Conservation (phyloP, 1,140 invertebrate genomes). For the Brachionus manjavacas region DNA sequence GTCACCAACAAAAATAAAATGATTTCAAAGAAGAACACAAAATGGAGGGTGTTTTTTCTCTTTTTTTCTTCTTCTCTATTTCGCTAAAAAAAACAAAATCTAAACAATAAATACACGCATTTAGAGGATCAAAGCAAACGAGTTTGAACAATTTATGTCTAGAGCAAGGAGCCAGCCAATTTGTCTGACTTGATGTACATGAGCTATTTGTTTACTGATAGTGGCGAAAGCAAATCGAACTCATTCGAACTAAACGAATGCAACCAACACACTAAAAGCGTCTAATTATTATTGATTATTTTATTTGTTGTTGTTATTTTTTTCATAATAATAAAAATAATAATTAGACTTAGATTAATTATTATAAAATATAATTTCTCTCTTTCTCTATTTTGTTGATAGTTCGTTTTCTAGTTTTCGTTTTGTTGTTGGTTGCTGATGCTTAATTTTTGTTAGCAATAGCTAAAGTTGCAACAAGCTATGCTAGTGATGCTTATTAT, state of each 20-base stretch:
- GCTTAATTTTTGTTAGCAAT: background rate
- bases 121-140: conserved; percentile 26
- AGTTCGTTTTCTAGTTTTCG: background rate
- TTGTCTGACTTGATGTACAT: background rate
- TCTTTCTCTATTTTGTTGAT: background rate
- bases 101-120: conserved; percentile 21
- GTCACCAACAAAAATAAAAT: background rate
- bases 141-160: background rate
- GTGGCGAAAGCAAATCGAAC: background rate
- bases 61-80: background rate
- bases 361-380: conserved; percentile 9
- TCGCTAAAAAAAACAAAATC: background rate
- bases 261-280: background rate
- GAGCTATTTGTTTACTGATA: background rate
- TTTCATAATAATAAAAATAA: background rate
- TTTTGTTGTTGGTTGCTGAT: conserved; percentile 4
- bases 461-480: background rate
- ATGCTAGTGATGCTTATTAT: background rate
- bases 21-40: background rate
- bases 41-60: conserved; percentile 30
- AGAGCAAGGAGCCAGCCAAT: background rate
- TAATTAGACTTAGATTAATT: background rate
- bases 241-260: background rate
- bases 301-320: background rate
- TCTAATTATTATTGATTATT: conserved; percentile 36